phyloP scores from a whole-genome alignment of 2,113 vertebrate species.

The Dromaius novaehollandiae region DNA sequence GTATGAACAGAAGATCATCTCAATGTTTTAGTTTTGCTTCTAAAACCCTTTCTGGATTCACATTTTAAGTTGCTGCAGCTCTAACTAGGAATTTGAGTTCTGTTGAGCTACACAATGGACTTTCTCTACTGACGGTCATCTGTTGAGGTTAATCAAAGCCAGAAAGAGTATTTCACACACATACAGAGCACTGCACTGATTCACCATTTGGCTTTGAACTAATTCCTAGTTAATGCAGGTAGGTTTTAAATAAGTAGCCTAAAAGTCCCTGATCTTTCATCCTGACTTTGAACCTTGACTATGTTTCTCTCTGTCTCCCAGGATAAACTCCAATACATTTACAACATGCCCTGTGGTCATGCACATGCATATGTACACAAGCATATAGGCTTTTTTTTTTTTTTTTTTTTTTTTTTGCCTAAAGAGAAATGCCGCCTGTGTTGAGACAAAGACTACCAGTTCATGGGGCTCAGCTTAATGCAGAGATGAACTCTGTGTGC shows the following conservation, averaged over 20 bases:
- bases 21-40: neutral
- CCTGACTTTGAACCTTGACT: neutral
- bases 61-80: neutral
- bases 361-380: neutral
- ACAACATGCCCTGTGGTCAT: neutral
- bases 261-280: neutral
- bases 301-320: neutral
- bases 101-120: neutral
- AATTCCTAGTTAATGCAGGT: neutral
- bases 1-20: neutral
- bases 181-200: neutral
- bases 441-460: neutral
- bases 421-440: neutral
- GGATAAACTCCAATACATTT: neutral
- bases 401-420: neutral
- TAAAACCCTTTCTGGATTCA: neutral
- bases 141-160: neutral
- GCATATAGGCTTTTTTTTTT: neutral
- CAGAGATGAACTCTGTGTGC: neutral
- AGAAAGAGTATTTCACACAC: neutral
- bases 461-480: neutral
- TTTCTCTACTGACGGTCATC: accelerated
- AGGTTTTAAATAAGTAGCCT: neutral
- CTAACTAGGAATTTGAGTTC: neutral
- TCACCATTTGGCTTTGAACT: neutral